Evolutionary conservation across 2,888 invertebrate genomes (phyloP), one percentile per base, ranked within the genome.

Genomic region (Amphipoea oculea): DNA sequence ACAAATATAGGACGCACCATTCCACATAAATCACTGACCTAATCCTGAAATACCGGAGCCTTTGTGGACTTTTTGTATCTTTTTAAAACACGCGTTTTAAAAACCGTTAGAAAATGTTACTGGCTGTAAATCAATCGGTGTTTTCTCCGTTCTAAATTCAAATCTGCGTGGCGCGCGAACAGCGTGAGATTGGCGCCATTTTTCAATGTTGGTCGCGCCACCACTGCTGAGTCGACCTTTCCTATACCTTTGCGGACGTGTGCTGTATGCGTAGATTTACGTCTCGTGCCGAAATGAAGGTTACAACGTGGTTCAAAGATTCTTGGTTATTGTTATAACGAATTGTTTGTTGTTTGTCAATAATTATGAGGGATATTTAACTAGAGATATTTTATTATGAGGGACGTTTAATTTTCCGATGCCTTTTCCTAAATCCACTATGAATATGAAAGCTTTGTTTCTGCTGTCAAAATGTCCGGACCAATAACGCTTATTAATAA

Each of bases 81-180:
- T 75, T 76, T 79, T 70, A 67, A 83, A 78, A 73, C 73, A 86
- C 87, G 77, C 79, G 54, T 76, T 83, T 80, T 73, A 80, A 78
- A 85, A 87, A 83, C 73, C 76, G 80, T 79, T 87, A 83, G 82
- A 73, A 89, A 89, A 89, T 88, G 88, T 89, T 81, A 77, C 86
- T 83, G 85, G 84, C 83, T 83, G 87, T 92, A 93, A 93, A 92
- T 93, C 92, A 92, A 92, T 91, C 90, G 86, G 70, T 85, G 83
- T 88, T 88, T 90, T 89, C 88, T 86, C 74, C 79, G 83, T 89
- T 90, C 88, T 82, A 91, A 91, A 90, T 92, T 91, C 90, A 90
- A 93, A 92, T 85, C 83, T 84, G 76, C 79, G 83, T 75, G 83
- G 84, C 74, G 76, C 81, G 79, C 83, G 82, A 84, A 84, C 82